A percentile compares a stretch with the other conserved stretches of the same genome.
phyloP scores from a whole-genome alignment of 37 sponge, comb jelly and placozoan species.

The Ephydatia muelleri region DNA sequence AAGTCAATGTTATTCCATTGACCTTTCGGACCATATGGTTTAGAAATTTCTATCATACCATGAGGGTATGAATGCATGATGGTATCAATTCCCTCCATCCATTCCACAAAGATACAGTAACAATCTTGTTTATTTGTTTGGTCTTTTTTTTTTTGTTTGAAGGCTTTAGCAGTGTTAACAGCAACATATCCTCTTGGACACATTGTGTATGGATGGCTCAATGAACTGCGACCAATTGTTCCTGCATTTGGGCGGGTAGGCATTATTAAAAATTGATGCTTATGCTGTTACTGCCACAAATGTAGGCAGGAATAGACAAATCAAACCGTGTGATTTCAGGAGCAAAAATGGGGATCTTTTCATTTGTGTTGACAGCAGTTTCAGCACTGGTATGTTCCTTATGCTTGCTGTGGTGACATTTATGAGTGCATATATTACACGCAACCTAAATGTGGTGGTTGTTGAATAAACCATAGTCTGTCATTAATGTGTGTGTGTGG shows the following conservation, averaged over 20 bases:
- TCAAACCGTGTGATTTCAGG: background rate
- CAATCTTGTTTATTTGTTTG: background rate
- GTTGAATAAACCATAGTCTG: too few species aligned
- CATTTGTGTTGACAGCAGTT: background rate
- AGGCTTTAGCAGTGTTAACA: conserved; percentile 61
- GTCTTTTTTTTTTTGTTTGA: background rate
- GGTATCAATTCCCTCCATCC: background rate
- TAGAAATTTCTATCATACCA: too few species aligned
- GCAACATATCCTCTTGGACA: conserved; percentile 63
- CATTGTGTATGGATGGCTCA: conserved; percentile 66
- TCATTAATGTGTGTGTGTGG: too few species aligned
- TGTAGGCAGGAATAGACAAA: background rate
- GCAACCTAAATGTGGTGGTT: too few species aligned
- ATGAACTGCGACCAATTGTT: conserved; percentile 43
- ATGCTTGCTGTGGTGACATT: background rate
- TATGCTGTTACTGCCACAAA: too few species aligned
- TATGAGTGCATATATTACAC: background rate
- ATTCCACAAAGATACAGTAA: background rate
- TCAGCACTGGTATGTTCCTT: background rate
- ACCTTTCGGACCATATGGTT: too few species aligned
- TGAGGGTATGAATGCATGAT: too few species aligned
- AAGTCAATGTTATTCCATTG: too few species aligned
- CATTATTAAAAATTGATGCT: background rate
- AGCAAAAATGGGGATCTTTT: conserved; percentile 9
- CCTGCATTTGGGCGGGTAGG: conserved; percentile 61